Evolutionary conservation across 1,140 invertebrate genomes (phyloP).

Genomic region (Ladona fulva): DNA sequence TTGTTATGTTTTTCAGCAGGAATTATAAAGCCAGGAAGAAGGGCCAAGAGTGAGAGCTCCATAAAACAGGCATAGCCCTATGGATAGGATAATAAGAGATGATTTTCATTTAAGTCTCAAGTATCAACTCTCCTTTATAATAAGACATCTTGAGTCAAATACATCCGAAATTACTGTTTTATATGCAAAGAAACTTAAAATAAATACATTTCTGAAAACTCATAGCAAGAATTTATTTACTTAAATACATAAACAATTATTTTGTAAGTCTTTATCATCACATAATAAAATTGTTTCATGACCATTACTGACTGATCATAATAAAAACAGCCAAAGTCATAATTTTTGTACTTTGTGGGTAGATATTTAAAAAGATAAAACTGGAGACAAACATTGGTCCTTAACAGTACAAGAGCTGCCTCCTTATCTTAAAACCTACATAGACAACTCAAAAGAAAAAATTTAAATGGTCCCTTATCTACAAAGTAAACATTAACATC

Average conservation of each 20-base stretch:
- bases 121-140: too few relatives aligned
- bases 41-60: too few relatives aligned
- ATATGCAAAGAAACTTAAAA: too few relatives aligned
- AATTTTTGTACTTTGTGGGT: not conserved
- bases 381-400: not conserved
- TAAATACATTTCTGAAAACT: not conserved
- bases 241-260: not conserved
- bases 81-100: too few relatives aligned
- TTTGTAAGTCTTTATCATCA: not conserved
- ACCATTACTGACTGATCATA: not conserved
- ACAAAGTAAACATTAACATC: not conserved
- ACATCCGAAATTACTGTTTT: too few relatives aligned
- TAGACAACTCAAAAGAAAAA: not conserved
- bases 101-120: too few relatives aligned
- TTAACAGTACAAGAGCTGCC: not conserved
- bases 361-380: conserved; percentile 5
- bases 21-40: too few relatives aligned
- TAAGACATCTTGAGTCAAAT: too few relatives aligned
- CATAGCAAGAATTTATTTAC: not conserved
- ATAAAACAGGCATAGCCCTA: too few relatives aligned
- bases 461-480: not conserved
- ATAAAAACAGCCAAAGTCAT: not conserved
- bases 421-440: not conserved
- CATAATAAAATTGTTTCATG: not conserved
- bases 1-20: too few relatives aligned